These are phyloP conservation scores for Zaprionus davidi DNA, from an alignment of 1,140 invertebrate genomes.

Conservation along the genomic window DNA sequence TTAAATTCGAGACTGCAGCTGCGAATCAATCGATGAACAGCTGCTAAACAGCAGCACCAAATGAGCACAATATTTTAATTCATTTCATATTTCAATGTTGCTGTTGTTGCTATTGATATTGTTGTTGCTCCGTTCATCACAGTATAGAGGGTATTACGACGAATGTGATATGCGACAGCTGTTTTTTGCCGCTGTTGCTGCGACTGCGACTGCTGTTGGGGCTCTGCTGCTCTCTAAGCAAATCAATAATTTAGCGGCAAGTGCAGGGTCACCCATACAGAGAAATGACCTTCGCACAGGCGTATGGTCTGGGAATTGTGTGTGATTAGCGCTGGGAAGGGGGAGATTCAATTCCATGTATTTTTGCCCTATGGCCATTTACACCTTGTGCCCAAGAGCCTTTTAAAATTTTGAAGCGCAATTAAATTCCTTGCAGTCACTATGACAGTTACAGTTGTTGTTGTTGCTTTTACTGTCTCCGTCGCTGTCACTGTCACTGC, in stretches of 20 bases:
- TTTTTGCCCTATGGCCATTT: conserved; percentile 13
- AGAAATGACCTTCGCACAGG: conserved; percentile 58
- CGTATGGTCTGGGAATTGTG: conserved; percentile 31
- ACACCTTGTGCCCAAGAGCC: conserved; percentile 9
- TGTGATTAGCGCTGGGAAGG: conserved; percentile 37
- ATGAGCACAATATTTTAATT: neutral
- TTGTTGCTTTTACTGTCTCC: conserved; percentile 14
- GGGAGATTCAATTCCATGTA: conserved; percentile 26
- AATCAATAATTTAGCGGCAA: conserved; percentile 75
- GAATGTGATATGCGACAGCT: conserved; percentile 43
- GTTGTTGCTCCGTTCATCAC: neutral
- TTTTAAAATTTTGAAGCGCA: conserved; percentile 43
- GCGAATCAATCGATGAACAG: neutral
- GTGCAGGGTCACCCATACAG: conserved; percentile 66
- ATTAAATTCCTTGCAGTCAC: conserved; percentile 41
- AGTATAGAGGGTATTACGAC: conserved; percentile 10
- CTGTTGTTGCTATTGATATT: neutral
- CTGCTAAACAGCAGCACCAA: neutral
- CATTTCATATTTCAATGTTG: neutral
- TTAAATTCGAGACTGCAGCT: neutral
- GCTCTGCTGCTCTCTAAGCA: conserved; percentile 35
- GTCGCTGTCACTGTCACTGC: conserved; percentile 22
- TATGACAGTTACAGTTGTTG: conserved; percentile 19
- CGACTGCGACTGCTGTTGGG: conserved; percentile 4
- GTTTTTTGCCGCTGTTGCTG: conserved; percentile 18